Conservation (phyloP, 2,888 invertebrate genomes). For the Steinernema carpocapsae region DNA sequence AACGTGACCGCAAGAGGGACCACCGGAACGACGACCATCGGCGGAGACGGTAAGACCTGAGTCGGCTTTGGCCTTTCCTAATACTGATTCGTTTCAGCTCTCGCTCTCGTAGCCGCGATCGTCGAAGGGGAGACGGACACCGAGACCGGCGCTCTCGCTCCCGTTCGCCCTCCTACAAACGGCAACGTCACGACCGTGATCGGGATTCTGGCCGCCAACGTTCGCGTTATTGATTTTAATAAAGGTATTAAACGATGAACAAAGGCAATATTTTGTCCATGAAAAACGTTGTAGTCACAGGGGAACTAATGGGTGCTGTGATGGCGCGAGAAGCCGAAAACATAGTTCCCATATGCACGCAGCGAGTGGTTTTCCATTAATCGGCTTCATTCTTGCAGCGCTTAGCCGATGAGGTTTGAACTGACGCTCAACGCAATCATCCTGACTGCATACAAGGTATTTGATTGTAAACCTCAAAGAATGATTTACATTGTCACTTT, state of each 20-base stretch:
- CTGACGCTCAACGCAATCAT: background rate
- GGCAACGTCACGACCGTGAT: background rate
- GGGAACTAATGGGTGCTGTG: too few species aligned
- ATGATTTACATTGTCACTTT: background rate
- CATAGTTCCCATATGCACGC: too few species aligned
- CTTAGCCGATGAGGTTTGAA: slow-evolving; percentile 32
- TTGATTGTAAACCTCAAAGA: background rate
- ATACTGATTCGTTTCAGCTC: slow-evolving; percentile 1
- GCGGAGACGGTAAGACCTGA: background rate
- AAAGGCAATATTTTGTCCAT: background rate
- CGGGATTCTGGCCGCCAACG: slow-evolving; percentile 13
- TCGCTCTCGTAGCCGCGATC: slow-evolving; percentile 13
- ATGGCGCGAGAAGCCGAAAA: too few species aligned
- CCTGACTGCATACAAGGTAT: slow-evolving; percentile 18
- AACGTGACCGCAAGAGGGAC: slow-evolving; percentile 29
- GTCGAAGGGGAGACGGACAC: background rate
- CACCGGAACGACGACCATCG: background rate
- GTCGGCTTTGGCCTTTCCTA: background rate
- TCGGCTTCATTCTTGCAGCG: slow-evolving; percentile 3
- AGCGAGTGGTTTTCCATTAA: background rate
- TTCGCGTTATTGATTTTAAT: slow-evolving; percentile 16
- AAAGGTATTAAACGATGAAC: slow-evolving; percentile 21
- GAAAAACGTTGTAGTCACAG: too few species aligned
- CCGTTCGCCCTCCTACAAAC: slow-evolving; percentile 17
- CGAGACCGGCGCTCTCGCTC: slow-evolving; percentile 25